These are phyloP conservation scores for Apistogramma diplotaenia DNA, from an alignment of 2,113 vertebrate genomes.

Conservation along the genomic window DNA sequence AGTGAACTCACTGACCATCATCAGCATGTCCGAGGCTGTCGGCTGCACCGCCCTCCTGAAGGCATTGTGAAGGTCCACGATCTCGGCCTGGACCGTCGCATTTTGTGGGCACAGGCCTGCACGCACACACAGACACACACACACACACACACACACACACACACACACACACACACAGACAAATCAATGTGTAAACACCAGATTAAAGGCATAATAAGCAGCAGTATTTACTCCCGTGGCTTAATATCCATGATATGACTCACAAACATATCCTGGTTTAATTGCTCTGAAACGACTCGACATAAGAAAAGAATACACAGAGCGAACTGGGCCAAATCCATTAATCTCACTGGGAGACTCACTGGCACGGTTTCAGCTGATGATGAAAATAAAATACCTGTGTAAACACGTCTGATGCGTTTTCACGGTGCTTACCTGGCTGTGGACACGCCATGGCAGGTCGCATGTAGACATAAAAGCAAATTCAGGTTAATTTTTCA, in stretches of 20 bases:
- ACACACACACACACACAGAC: not conserved
- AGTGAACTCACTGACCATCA: constrained; percentile 62
- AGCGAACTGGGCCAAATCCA: constrained; percentile 11
- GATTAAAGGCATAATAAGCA: constrained; percentile 23
- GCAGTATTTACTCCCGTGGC: constrained; percentile 25
- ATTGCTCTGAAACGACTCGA: constrained; percentile 9
- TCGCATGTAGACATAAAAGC: not conserved
- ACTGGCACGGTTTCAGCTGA: not conserved
- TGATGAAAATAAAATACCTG: not conserved
- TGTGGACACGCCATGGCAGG: constrained; percentile 9
- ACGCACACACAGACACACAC: not conserved
- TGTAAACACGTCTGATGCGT: not conserved
- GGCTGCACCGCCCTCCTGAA: constrained; percentile 64
- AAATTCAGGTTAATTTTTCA: not conserved
- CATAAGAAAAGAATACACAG: constrained; percentile 12
- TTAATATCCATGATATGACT: constrained; percentile 8
- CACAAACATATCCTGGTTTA: constrained; percentile 46
- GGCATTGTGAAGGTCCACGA: constrained; percentile 64
- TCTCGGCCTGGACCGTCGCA: constrained; percentile 51
- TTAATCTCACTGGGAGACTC: constrained; percentile 14
- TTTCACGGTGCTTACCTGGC: constrained; percentile 58
- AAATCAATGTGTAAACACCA: constrained; percentile 22
- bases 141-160: not conserved
- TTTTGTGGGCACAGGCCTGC: constrained; percentile 47
- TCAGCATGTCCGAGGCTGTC: constrained; percentile 67